Evolutionary conservation across 2,113 vertebrate genomes (phyloP).

Genomic region (Phyllostomus discolor): DNA sequence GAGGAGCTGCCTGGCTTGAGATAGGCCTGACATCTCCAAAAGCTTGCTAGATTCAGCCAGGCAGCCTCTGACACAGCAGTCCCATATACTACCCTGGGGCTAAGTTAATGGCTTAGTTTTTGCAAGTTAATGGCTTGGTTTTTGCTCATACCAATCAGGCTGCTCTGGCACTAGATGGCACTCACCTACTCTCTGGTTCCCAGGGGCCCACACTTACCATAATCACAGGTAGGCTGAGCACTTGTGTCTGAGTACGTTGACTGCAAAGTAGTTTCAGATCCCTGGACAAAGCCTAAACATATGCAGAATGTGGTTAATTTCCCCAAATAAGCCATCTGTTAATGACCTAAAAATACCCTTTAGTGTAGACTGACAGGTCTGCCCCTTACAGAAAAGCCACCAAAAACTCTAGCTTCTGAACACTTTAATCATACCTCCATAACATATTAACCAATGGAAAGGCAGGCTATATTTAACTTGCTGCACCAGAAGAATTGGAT

Average conservation of each 20-base stretch:
- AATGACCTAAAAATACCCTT: background rate
- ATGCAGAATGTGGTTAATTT: slow-evolving; percentile 58
- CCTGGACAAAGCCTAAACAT: slow-evolving; percentile 73
- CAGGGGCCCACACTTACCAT: slow-evolving; percentile 65
- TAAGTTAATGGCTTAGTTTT: background rate
- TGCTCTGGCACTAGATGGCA: background rate
- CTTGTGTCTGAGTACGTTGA: slow-evolving; percentile 67
- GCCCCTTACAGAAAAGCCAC: background rate
- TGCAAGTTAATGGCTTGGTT: background rate
- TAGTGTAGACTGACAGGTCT: background rate
- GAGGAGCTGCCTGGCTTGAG: background rate
- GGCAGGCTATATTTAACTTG: background rate
- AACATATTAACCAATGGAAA: background rate
- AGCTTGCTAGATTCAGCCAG: background rate
- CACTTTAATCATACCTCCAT: background rate
- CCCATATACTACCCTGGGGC: background rate
- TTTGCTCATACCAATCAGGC: background rate
- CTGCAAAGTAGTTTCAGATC: slow-evolving; percentile 74
- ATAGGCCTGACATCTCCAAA: background rate
- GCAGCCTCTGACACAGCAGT: background rate
- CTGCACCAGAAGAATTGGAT: background rate
- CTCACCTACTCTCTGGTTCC: background rate
- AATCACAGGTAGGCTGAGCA: slow-evolving; percentile 71
- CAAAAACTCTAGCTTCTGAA: background rate
- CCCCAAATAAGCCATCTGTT: background rate